Conservation (phyloP, 2,888 invertebrate genomes). For the Altica lythri region DNA sequence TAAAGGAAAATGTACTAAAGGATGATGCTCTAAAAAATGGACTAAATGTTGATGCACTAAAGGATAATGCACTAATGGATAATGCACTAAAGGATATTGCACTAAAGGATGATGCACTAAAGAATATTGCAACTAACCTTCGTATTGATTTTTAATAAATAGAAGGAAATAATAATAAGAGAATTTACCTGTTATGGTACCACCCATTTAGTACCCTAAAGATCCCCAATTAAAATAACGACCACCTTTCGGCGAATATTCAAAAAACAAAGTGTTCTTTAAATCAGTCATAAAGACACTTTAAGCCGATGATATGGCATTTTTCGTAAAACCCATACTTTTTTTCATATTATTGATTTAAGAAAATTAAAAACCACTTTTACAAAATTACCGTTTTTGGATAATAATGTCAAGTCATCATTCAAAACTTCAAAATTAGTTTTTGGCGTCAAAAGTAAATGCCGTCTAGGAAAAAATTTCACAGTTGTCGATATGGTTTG, state of each 20-base stretch:
- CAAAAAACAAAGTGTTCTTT: slow-evolving; percentile 44
- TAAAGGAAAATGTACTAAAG: too few relatives aligned
- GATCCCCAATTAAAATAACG: slow-evolving; percentile 43
- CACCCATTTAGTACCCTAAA: slow-evolving; percentile 25
- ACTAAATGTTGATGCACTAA: too few relatives aligned
- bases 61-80: too few relatives aligned
- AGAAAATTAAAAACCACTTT: slow-evolving; percentile 47
- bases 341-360: slow-evolving; percentile 45
- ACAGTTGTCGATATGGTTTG: slow-evolving; percentile 45
- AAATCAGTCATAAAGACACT: slow-evolving; percentile 41
- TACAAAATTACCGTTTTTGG: slow-evolving; percentile 42
- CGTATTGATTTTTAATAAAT: too few relatives aligned
- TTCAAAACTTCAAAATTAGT: slow-evolving; percentile 45
- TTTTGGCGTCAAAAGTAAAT: slow-evolving; percentile 45
- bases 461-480: slow-evolving; percentile 46
- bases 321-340: slow-evolving; percentile 38
- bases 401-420: slow-evolving; percentile 44
- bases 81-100: too few relatives aligned
- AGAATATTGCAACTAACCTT: too few relatives aligned
- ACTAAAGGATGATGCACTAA: too few relatives aligned
- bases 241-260: slow-evolving; percentile 41
- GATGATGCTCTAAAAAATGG: too few relatives aligned
- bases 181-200: slow-evolving; percentile 6
- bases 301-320: slow-evolving; percentile 45
- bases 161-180: too few relatives aligned